Base-by-base conservation (phyloP, 2,113 vertebrate species). In the Origma solitaria region DNA sequence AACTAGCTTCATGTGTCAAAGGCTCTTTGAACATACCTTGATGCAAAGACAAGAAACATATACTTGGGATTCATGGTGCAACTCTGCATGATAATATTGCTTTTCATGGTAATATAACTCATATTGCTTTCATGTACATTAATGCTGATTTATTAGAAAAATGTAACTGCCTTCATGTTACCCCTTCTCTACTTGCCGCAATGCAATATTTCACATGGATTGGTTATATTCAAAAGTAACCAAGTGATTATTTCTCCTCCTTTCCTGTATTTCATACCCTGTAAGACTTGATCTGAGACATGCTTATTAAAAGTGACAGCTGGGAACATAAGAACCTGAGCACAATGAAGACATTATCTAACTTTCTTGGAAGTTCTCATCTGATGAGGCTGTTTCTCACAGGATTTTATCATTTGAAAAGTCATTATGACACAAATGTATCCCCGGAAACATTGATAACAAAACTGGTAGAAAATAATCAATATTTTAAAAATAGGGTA, bases 221-320 rank as follows among this genome's bases (percentile, higher is more conserved):
- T 70, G 37, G 62, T 90, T 84, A 42, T 50, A 84, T 70, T 75
- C 30, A 40, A 40, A 81, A 84, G 51, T n/a, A 85, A 49, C 44
- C 45, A 57, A 82, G 58, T 37, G 37, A 40, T 51, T 45, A 73
- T 70, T 89, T 89, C 22, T 77, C 68, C 30, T 79, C 44, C 44
- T 45, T 45, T 44, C 23, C 49, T 62, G 17, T 49, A 58, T 82
- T 81, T 95, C 78, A 84, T 25, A 78, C 73, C 75, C 61, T 70
- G 45, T 62, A 83, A 82, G 61, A 18, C 25, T 60, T 87, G 69
- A 87, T 91, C 64, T 92, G 84, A 87, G 85, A 87, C 5, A 10
- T 45, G 20, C 84, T 91, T 82, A 90, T 94, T 91, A 65, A 35
- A 87, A 73, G 69, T 82, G 87, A 94, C 69, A 87, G 65, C 84